Evolutionary conservation across 2,888 invertebrate species (phyloP).

Genomic region (Subacronicta megacephala): DNA sequence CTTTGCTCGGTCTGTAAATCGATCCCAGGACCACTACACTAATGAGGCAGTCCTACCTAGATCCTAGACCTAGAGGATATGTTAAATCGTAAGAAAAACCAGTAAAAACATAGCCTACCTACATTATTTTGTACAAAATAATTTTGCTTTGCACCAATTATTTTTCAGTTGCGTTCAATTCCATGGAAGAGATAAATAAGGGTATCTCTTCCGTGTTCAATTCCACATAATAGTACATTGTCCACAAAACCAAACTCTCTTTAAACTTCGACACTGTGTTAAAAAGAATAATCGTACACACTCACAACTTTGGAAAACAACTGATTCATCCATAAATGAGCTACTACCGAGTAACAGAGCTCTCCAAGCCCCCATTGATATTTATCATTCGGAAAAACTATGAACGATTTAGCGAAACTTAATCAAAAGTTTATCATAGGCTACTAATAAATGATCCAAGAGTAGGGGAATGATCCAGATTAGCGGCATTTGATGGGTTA

Average conservation of each 20-base stretch:
- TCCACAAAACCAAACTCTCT: background rate
- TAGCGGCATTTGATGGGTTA: slow-evolving; percentile 42
- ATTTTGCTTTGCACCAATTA: no score
- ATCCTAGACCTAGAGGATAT: no score
- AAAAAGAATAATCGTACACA: slow-evolving; percentile 16
- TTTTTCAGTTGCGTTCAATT: no score
- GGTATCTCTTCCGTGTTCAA: no score
- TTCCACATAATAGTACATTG: no score
- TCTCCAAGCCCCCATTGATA: slow-evolving; percentile 19
- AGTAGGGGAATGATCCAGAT: slow-evolving; percentile 34
- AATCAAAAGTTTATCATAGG: slow-evolving; percentile 55
- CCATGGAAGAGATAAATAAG: no score
- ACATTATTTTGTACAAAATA: no score
- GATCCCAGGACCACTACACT: no score
- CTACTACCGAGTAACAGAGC: slow-evolving; percentile 24
- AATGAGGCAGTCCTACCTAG: no score
- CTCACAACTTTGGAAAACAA: slow-evolving; percentile 23
- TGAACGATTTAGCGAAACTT: slow-evolving; percentile 47
- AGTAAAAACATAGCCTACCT: no score
- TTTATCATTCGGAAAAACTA: slow-evolving; percentile 41
- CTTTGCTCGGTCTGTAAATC: no score
- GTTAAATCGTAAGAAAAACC: no score
- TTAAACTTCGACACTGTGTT: background rate
- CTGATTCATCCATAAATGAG: slow-evolving; percentile 28
- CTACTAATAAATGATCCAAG: slow-evolving; percentile 35